A percentile compares a stretch with the other conserved stretches of the same genome.
phyloP scores from a whole-genome alignment of 2,888 invertebrate genomes.

The Cacoxenus indagator region DNA sequence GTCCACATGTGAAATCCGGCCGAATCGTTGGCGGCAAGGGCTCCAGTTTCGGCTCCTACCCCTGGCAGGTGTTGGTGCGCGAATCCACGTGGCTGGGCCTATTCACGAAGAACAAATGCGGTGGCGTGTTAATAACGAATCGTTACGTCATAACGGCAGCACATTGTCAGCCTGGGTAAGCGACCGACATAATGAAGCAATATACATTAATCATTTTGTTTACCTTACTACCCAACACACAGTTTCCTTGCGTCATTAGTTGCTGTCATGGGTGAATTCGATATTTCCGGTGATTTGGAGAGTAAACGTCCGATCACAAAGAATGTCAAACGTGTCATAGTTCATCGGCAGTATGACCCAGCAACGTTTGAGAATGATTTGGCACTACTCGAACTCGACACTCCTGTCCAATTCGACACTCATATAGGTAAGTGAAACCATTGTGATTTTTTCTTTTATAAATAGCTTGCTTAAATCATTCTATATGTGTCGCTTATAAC shows the following conservation, averaged over 20 bases:
- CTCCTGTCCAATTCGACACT: conserved; percentile 84
- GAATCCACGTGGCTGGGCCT: conserved; percentile 95
- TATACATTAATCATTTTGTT: neutral
- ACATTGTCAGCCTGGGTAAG: conserved; percentile 93
- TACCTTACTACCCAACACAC: neutral
- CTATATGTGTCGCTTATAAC: neutral
- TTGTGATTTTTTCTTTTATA: neutral
- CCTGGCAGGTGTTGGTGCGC: conserved; percentile 92
- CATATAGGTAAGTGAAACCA: conserved; percentile 78
- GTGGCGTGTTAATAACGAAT: conserved; percentile 91
- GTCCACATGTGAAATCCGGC: conserved; percentile 83
- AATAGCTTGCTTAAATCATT: neutral
- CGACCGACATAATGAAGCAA: neutral
- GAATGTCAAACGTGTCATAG: conserved; percentile 88
- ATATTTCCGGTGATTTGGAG: conserved; percentile 88
- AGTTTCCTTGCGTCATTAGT: conserved; percentile 89
- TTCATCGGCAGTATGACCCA: conserved; percentile 89
- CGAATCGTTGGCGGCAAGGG: conserved; percentile 93
- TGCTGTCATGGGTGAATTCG: conserved; percentile 92
- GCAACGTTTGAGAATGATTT: conserved; percentile 94
- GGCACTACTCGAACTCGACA: conserved; percentile 87
- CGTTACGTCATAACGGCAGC: conserved; percentile 92
- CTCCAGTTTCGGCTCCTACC: conserved; percentile 88
- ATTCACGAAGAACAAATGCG: conserved; percentile 95
- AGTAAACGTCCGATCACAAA: conserved; percentile 82